phyloP scores from a whole-genome alignment of 2,113 vertebrate genomes.

The cattle (Bos taurus) region DNA sequence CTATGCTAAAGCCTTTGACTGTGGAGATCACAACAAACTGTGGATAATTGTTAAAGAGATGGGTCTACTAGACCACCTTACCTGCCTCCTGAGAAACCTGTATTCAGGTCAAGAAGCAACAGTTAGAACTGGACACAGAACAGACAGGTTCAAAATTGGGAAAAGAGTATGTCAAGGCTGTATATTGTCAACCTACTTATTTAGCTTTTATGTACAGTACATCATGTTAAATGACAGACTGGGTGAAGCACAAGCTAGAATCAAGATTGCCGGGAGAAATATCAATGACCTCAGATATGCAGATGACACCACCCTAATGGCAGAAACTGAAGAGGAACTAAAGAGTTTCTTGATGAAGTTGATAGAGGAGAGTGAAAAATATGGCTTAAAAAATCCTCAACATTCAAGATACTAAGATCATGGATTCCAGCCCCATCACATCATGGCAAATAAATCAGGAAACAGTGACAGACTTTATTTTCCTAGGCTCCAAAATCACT shows the following conservation, averaged over 20 bases:
- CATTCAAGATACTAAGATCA: background rate
- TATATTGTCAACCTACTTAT: background rate
- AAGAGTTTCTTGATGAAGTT: background rate
- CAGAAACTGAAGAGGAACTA: background rate
- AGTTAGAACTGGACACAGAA: background rate
- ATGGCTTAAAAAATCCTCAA: too few relatives aligned
- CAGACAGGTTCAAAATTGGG: background rate
- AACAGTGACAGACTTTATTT: too few relatives aligned
- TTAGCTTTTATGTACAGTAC: background rate
- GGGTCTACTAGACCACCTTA: background rate
- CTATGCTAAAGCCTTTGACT: background rate
- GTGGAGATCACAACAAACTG: background rate
- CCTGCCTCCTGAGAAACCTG: background rate
- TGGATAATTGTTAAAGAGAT: background rate
- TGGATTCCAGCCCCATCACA: accelerated
- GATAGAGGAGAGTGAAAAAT: too few relatives aligned
- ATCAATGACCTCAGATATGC: background rate
- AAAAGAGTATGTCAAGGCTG: background rate
- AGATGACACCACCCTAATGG: background rate
- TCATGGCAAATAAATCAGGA: too few relatives aligned
- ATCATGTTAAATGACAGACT: background rate
- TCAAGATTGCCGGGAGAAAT: background rate
- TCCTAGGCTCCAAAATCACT: too few relatives aligned
- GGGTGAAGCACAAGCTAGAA: background rate
- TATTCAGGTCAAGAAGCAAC: background rate